Base-by-base conservation (phyloP, 2,888 invertebrate species). In the Serripes groenlandicus region DNA sequence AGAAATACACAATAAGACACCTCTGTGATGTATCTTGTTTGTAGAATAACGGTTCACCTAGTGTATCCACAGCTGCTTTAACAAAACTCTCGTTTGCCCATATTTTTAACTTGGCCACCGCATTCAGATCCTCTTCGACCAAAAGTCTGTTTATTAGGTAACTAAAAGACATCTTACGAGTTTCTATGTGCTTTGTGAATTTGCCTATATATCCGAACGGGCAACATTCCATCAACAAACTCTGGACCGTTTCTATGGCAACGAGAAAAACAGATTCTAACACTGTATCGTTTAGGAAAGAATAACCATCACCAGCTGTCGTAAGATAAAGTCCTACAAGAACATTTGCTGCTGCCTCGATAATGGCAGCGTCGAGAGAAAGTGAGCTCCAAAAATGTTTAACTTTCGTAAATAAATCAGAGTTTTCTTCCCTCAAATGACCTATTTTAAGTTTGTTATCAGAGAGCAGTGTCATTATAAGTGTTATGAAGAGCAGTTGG, bases 241-340 rank as follows among this genome's bases (percentile, higher is more conserved):
- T 66, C 28, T 66, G 66, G 26, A 66, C 66, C 4, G 37, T 37
- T 42, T 66, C 66, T 34, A 66, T 42, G 9, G 66, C 66, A 3
- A 66, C 66, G 2, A 66, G 66, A 42, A 66, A 66, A 7, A 66
- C 66, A 3, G 66, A 42, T 28, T 66, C 66, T 42, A 66, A 42
- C 37, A 34, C 23, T 9, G 66, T 66, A 9, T 37, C 42, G 26
- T 66, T 66, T 1, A 66, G 23, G 28, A 66, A 66, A 3, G 42
- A 42, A 42, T 66, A 66, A 15, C 66, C 37, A 66, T 66, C 42
- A 11, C 66, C 66, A 7, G 66, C 23, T 2, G 42, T 28, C 5
- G 66, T 66, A 4, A 66, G 42, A 42, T 66, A 66, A 11, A 66
- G 26, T 0, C 66, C 66, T 23, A 66, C 66, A n/a, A 66, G 66